phyloP scores from a whole-genome alignment of 2,797 vertebrate species.

The Mormyrops boulengeri region DNA sequence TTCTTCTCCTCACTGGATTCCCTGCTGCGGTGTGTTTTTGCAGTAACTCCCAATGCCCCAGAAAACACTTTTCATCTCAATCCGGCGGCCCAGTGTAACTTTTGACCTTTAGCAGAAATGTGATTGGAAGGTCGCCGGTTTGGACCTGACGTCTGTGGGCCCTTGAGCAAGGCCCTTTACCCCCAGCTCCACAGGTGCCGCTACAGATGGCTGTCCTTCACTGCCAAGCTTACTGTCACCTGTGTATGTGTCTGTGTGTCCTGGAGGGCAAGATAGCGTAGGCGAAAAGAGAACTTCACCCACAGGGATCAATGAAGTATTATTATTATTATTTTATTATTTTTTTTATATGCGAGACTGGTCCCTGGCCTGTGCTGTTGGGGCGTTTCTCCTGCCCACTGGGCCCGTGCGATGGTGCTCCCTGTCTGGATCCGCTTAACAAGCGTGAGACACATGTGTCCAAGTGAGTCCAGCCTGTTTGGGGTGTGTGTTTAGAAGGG shows the following conservation, averaged over 20 bases:
- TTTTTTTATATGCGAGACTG: neutral
- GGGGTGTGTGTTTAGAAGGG: neutral
- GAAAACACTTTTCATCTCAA: neutral
- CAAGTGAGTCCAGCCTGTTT: neutral
- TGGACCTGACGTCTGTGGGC: too few species aligned
- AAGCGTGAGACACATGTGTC: neutral
- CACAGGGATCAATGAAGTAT: neutral
- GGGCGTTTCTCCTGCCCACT: neutral
- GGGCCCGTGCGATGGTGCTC: neutral
- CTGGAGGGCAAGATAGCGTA: neutral
- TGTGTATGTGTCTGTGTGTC: neutral
- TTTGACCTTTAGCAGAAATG: neutral
- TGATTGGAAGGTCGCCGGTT: too few species aligned
- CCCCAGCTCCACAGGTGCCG: too few species aligned
- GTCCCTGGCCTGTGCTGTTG: neutral
- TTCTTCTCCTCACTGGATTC: neutral
- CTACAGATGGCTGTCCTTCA: too few species aligned
- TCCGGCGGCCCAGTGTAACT: neutral
- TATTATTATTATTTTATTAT: neutral
- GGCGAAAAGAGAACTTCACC: neutral
- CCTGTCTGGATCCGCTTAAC: neutral
- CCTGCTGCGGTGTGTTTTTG: neutral
- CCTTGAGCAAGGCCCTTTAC: too few species aligned
- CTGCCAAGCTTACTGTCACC: neutral
- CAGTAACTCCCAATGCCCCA: neutral